phyloP scores from a whole-genome alignment of 1,140 invertebrate species.

The Paramacrobiotus metropolitanus region DNA sequence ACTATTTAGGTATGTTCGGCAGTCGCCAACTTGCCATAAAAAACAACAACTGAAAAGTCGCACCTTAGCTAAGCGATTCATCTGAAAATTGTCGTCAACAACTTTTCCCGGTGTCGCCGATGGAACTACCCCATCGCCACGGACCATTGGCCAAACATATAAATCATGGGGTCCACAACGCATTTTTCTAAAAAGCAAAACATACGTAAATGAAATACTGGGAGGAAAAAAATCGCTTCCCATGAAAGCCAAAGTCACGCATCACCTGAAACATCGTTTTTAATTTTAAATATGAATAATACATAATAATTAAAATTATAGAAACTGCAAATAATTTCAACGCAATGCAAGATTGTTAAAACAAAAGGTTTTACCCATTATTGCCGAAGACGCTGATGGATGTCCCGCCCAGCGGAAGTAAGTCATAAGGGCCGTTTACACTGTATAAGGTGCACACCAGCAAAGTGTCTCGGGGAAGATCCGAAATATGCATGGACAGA shows the following conservation, averaged over 20 bases:
- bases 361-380: constrained; percentile 39
- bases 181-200: constrained; percentile 8
- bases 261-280: background rate
- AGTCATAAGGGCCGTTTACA: constrained; percentile 56
- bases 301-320: no score
- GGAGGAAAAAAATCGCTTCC: no score
- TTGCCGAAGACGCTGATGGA: constrained; percentile 76
- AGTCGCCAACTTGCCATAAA: constrained; percentile 7
- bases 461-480: constrained; percentile 63
- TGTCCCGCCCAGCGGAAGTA: constrained; percentile 63
- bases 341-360: no score
- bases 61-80: constrained; percentile 58
- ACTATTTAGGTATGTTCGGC: constrained; percentile 8
- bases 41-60: no score
- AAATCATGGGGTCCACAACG: constrained; percentile 30
- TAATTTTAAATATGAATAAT: no score
- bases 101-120: constrained; percentile 58
- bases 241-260: no score
- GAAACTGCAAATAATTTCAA: no score
- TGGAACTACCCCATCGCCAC: constrained; percentile 40
- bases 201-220: background rate
- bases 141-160: constrained; percentile 28
- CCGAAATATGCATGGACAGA: constrained; percentile 68
- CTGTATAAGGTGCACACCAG: constrained; percentile 82
- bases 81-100: constrained; percentile 44